Evolutionary conservation across 2,797 vertebrate genomes (phyloP).

Genomic region (Anguilla anguilla): DNA sequence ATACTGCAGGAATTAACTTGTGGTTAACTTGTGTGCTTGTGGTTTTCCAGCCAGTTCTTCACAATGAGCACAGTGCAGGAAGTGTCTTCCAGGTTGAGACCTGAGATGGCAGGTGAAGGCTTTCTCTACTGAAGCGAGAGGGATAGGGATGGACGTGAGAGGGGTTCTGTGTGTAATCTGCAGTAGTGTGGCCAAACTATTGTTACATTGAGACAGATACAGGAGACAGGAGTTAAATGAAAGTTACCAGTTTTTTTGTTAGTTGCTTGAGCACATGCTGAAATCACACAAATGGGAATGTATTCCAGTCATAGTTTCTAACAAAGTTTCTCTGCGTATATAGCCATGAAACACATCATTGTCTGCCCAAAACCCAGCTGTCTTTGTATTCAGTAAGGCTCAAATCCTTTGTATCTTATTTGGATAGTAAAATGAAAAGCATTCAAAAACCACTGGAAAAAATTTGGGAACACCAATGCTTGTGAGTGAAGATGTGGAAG

Average conservation of each 20-base stretch:
- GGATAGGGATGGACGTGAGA: background rate
- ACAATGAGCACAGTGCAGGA: conserved; percentile 46
- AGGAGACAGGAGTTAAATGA: conserved; percentile 50
- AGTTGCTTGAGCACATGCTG: conserved; percentile 47
- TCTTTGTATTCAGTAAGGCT: conserved; percentile 8
- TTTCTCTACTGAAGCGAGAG: conserved; percentile 20
- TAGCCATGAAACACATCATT: conserved; percentile 48
- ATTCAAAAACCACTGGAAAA: conserved; percentile 7
- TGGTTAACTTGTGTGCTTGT: background rate
- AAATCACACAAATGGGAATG: conserved; percentile 54
- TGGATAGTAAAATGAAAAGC: conserved; percentile 29
- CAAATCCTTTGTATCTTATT: conserved; percentile 34
- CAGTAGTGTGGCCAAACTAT: conserved; percentile 37
- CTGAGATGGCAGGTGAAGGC: conserved; percentile 33
- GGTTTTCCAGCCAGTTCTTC: conserved; percentile 25
- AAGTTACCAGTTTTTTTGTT: conserved; percentile 50
- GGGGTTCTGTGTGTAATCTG: conserved; percentile 46
- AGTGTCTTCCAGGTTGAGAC: conserved; percentile 38
- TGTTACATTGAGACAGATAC: conserved; percentile 38
- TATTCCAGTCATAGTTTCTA: no score
- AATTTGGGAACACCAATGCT: background rate
- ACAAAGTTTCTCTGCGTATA: background rate
- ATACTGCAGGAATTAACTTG: conserved; percentile 4
- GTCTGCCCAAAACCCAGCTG: conserved; percentile 46
- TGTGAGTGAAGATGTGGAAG: background rate